Evolutionary conservation across 53 echinoderm and acorn worm genomes (phyloP), one percentile per base, ranked within the genome.

Genomic region (Echinometra lucunter): DNA sequence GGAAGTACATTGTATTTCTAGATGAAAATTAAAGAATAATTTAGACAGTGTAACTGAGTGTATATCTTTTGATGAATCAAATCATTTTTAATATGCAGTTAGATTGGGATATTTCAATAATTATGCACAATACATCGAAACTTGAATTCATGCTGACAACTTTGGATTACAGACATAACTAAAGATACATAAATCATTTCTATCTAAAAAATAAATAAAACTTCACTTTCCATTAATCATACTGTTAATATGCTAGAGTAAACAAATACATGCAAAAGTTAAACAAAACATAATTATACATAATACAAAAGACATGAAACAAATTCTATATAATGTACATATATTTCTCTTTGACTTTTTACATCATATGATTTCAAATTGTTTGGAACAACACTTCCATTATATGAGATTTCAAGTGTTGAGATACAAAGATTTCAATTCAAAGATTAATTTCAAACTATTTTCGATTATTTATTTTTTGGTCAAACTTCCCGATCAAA

Each of bases 261-360:
- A 45, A 83, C 83, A 83, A 83, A 83, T 83, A 83, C 83, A 83
- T 83, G 83, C 83, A 45, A 83, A 35, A 83, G 83, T 83, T 75
- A 83, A n/a, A 83, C 47, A 83, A 75, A 83, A 83, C 83, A 83
- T 45, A 45, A 83, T 80, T 47, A 83, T 83, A 83, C 45, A 83
- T 83, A 83, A 42, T 83, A 83, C 45, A 83, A 83, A 83, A 83
- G 28, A 83, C 83, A 83, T 83, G 83, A 12, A 45, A 83, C 8
- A 25, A 47, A 0, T 47, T 83, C 83, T 83, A 47, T 27, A 47
- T 42, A 83, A 83, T 83, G 83, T 83, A 83, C 83, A 83, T 27
- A 83, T 49, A 82, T 47, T 80, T 21, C 21, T 7, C 44, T 80
- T 38, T 44, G 44, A 80, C 44, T 80, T 80, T 44, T 80, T 80